Evolutionary conservation across 2,113 vertebrate genomes (phyloP).

Genomic region (Thunnus thynnus): DNA sequence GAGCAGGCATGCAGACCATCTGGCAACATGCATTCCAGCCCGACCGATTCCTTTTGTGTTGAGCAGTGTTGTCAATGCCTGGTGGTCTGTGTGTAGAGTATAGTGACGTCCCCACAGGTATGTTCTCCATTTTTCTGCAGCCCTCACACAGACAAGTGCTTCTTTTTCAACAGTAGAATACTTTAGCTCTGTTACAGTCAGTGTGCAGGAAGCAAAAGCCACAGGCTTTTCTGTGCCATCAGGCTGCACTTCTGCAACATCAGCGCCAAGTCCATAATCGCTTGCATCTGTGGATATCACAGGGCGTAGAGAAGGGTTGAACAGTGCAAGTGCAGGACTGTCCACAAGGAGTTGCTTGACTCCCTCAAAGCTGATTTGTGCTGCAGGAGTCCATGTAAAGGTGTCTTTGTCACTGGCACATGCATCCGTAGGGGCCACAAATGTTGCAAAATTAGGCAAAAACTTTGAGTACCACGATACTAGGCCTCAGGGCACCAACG

Average conservation of each 20-base stretch:
- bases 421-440: background rate
- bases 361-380: slow-evolving; percentile 7
- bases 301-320: no score
- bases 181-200: background rate
- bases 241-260: no score
- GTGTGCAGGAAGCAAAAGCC: slow-evolving; percentile 9
- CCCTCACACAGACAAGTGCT: background rate
- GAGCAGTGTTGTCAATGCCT: slow-evolving; percentile 13
- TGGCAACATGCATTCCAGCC: background rate
- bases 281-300: no score
- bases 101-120: background rate
- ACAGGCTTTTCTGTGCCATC: background rate
- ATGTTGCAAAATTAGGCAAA: background rate
- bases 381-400: background rate
- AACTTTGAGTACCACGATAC: slow-evolving; percentile 10
- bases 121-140: background rate
- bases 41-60: background rate
- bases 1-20: background rate
- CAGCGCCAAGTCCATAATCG: no score
- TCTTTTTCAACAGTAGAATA: slow-evolving; percentile 1
- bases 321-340: no score
- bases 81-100: background rate
- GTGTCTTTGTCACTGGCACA: background rate
- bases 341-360: background rate
- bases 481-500: background rate